phyloP scores from a whole-genome alignment of 2,797 vertebrate genomes.

The Ctenopoma kingsleyae region DNA sequence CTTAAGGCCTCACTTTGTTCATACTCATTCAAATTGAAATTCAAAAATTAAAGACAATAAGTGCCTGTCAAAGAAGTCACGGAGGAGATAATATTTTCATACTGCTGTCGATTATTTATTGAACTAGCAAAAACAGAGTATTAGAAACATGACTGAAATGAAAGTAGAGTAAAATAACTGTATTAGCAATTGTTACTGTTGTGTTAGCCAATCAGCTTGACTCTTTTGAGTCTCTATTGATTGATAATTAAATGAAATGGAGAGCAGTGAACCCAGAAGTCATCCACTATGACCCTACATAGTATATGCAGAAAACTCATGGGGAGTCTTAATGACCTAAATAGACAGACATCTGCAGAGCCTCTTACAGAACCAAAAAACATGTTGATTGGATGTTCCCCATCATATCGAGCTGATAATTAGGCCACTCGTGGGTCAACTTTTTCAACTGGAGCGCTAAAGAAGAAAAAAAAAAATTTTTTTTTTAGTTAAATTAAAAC shows the following conservation, averaged over 20 bases:
- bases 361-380: no score
- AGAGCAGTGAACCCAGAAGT: conserved; percentile 7
- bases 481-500: conserved; percentile 6
- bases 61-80: neutral
- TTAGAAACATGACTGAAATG: neutral
- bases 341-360: neutral
- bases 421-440: no score
- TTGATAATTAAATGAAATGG: conserved; percentile 16
- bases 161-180: neutral
- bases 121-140: neutral
- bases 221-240: conserved; percentile 7
- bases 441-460: no score
- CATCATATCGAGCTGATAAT: no score
- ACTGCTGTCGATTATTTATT: neutral
- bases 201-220: conserved; percentile 6
- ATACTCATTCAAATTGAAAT: conserved; percentile 10
- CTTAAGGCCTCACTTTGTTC: conserved; percentile 10
- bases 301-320: neutral
- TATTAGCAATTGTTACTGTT: neutral
- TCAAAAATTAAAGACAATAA: neutral
- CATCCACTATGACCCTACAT: neutral
- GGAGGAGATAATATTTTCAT: neutral
- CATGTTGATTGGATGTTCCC: no score
- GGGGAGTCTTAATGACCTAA: neutral
- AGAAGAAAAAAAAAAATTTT: no score